Base-by-base conservation (phyloP, 2,797 vertebrate species). In the Poecile montanus region DNA sequence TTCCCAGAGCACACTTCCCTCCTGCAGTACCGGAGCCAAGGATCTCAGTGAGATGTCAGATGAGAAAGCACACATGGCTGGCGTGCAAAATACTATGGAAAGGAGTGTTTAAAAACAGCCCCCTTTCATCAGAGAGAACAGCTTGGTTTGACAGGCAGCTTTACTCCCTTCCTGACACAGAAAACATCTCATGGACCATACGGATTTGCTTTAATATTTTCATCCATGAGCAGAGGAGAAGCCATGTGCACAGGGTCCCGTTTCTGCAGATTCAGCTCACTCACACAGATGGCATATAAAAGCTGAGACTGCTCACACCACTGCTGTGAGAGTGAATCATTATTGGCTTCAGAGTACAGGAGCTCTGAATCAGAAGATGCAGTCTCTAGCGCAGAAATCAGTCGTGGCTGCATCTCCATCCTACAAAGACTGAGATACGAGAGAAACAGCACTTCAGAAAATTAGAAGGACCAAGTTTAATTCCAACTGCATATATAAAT, bases 251-350 rank as follows among this genome's bases (percentile, higher is more conserved):
- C 60, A 48, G 70, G 89, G 91, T 95, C 92, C 72, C 36, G 1
- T 94, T 89, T 83, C 88, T 89, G 88, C 94, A 93, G 92, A 93
- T 96, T 96, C 91, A 79, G 91, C 92, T 97, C 91, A 14, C 93
- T 95, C 93, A 85, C 95, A 91, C 95, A 96, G 96, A 97, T 95
- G 96, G 96, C 83, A 63, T 20, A 72, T 56, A 91, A 94, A 94
- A 96, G 91, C 93, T 95, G 91, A 74, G 91, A 95, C 92, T 95
- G 91, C 93, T 96, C 91, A 96, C 91, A 91, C 89, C 93, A 91
- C 91, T 95, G 88, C 94, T 96, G 93, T 78, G 96, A 92, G 88
- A 96, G 76, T 95, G 94, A 95, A 95, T 95, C 97, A 95, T 94
- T 95, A 89, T 25, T 94, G 96, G 96, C 94, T 94, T 44, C 21